Evolutionary conservation across 2,797 vertebrate species (phyloP).

Genomic region (Periophthalmus magnuspinnatus): DNA sequence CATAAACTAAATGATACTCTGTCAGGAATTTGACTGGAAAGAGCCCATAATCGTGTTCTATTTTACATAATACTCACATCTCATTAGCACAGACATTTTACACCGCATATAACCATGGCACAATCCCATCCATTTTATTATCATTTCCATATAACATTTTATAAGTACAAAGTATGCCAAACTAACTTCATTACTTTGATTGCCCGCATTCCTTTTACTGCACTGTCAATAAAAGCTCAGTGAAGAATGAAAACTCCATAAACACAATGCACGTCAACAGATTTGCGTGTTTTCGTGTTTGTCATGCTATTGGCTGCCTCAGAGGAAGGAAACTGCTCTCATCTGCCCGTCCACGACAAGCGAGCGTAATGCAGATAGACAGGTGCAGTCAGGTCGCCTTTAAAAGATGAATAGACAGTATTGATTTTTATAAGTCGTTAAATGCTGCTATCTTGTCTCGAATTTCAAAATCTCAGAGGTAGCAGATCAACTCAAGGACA

Average conservation of each 20-base stretch:
- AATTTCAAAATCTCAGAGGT: conserved; percentile 45
- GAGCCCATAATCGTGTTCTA: too few relatives aligned
- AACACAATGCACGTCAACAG: not conserved
- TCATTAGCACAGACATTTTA: conserved; percentile 4
- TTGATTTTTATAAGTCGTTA: conserved; percentile 72
- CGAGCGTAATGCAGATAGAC: conserved; percentile 63
- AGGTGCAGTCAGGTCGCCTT: conserved; percentile 64
- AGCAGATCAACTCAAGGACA: conserved; percentile 63
- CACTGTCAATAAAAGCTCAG: not conserved
- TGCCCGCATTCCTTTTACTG: not conserved
- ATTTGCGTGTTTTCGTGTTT: not conserved
- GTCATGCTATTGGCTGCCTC: conserved; percentile 15
- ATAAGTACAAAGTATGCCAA: not conserved
- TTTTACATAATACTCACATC: conserved; percentile 5
- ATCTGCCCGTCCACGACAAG: conserved; percentile 45
- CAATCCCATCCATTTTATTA: not conserved
- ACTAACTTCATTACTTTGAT: conserved; percentile 22
- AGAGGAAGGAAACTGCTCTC: conserved; percentile 31
- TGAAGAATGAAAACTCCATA: not conserved
- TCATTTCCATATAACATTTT: not conserved
- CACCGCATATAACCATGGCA: not conserved
- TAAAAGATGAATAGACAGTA: conserved; percentile 69
- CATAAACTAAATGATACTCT: not conserved
- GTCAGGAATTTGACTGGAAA: too few relatives aligned
- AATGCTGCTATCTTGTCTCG: conserved; percentile 53